Percentiles rank a stretch among this genome's conserved stretches.
Conservation (phyloP, 2,797 vertebrate genomes). For the Kryptolebias ocellatus region DNA sequence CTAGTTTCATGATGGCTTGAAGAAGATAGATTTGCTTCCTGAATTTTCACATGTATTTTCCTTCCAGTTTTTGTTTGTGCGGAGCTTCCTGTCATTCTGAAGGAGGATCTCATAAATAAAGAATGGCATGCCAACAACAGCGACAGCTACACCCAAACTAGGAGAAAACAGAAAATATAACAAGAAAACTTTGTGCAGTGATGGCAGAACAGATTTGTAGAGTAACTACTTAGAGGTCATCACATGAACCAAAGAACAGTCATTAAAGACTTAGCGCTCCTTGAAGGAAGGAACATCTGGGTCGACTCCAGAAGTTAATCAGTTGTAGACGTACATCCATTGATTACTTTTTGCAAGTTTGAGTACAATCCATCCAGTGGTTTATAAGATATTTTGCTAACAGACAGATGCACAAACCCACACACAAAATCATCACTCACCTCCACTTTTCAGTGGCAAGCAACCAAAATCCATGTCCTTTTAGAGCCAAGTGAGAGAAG, state of each 20-base stretch:
- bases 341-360: no score
- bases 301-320: no score
- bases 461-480: no score
- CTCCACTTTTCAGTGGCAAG: no score
- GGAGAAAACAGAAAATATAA: background rate
- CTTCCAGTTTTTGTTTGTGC: background rate
- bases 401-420: no score
- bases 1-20: slow-evolving; percentile 4
- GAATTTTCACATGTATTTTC: background rate
- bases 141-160: background rate
- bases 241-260: background rate
- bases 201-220: background rate
- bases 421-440: no score
- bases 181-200: background rate
- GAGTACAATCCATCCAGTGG: no score
- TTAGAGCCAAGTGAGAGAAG: no score
- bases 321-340: no score
- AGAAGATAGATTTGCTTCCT: slow-evolving; percentile 8
- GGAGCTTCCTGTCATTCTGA: background rate
- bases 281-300: no score
- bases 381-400: no score
- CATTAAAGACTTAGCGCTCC: no score
- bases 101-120: background rate
- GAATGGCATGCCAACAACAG: background rate
- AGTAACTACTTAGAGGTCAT: background rate